These are phyloP conservation scores for Ypsolopha sequella DNA, from an alignment of 2,888 invertebrate genomes.

Conservation along the genomic window DNA sequence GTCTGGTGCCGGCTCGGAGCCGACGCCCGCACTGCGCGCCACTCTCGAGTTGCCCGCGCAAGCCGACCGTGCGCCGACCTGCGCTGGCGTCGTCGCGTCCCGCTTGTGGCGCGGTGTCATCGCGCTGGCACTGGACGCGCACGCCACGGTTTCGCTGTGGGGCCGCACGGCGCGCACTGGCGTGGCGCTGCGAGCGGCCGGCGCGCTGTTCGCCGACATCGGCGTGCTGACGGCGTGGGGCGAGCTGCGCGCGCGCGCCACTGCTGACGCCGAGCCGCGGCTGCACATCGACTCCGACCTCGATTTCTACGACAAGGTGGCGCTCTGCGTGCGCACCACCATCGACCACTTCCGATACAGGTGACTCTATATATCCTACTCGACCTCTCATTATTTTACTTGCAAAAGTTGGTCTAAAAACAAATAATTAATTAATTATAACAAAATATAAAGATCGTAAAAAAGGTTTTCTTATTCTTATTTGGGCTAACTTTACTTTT, in stretches of 20 bases:
- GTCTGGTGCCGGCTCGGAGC: conserved; percentile 41
- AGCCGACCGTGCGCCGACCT: conserved; percentile 9
- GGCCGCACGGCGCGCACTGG: conserved; percentile 22
- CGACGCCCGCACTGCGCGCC: conserved; percentile 37
- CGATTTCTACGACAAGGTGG: background rate
- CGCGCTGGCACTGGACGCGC: conserved; percentile 17
- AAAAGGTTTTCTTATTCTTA: too few species aligned
- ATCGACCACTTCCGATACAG: background rate
- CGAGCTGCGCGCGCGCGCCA: conserved; percentile 9
- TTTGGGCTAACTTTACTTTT: too few species aligned
- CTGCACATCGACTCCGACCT: background rate
- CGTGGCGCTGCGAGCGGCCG: conserved; percentile 15
- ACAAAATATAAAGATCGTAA: too few species aligned
- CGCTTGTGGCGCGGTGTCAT: background rate
- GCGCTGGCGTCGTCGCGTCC: conserved; percentile 5
- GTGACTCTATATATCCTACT: background rate
- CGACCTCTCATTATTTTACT: background rate
- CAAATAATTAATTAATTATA: background rate
- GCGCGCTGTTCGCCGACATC: conserved; percentile 8
- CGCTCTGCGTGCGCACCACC: conserved; percentile 1
- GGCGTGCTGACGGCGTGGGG: conserved; percentile 16
- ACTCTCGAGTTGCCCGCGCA: conserved; percentile 10
- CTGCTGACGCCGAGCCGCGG: conserved; percentile 10
- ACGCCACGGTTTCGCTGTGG: conserved; percentile 14
- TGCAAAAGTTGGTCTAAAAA: background rate